Evolutionary conservation across 2,113 vertebrate genomes (phyloP).

Genomic region (Lipophrys pholis): DNA sequence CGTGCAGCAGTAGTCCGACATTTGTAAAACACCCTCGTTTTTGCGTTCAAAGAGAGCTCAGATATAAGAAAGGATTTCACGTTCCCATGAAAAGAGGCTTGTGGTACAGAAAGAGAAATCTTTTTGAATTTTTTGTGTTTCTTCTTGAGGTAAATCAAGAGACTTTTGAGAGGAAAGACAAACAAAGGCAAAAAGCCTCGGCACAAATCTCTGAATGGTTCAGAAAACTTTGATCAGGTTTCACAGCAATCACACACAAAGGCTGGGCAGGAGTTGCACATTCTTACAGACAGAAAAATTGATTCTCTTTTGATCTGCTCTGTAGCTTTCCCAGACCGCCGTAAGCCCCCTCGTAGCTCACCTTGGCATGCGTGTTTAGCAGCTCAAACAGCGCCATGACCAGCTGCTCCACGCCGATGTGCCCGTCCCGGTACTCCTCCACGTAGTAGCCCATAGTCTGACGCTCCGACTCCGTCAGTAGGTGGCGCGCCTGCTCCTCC

Average conservation of each 20-base stretch:
- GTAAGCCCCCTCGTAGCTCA: conserved; percentile 52
- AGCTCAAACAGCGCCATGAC: conserved; percentile 94
- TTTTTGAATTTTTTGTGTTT: conserved; percentile 43
- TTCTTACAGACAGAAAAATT: not conserved
- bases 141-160: conserved; percentile 36
- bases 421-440: conserved; percentile 92
- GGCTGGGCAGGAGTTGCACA: not conserved
- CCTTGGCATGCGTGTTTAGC: conserved; percentile 97
- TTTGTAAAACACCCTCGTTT: too few relatives aligned
- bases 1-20: too few relatives aligned
- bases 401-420: conserved; percentile 90
- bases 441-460: conserved; percentile 96
- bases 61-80: too few relatives aligned
- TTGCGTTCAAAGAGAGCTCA: too few relatives aligned
- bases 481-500: conserved; percentile 93
- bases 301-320: conserved; percentile 1
- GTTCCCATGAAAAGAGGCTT: not conserved
- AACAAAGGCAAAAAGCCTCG: conserved; percentile 20
- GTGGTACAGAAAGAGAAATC: conserved; percentile 35
- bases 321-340: not conserved
- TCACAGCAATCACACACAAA: conserved; percentile 14
- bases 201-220: conserved; percentile 34
- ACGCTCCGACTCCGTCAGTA: conserved; percentile 89
- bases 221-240: conserved; percentile 18
- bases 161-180: conserved; percentile 34